Evolutionary conservation across 2,797 vertebrate species (phyloP).

Genomic region (Chaunax sp.): DNA sequence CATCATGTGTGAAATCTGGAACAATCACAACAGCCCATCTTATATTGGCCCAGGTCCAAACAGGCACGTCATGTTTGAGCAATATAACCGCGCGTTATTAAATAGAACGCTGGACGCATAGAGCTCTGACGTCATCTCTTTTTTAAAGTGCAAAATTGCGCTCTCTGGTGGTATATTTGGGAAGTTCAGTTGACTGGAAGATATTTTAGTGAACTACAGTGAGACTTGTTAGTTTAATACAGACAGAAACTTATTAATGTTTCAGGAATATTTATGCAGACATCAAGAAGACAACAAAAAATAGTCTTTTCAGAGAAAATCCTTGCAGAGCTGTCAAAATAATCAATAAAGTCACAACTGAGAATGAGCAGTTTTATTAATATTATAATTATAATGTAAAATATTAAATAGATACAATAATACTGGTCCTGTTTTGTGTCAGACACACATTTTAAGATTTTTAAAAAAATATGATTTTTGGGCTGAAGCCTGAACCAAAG

Average conservation of each 20-base stretch:
- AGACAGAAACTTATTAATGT: not conserved
- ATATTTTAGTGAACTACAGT: not conserved
- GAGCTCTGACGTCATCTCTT: not conserved
- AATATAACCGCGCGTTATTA: not conserved
- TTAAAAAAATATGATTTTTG: not conserved
- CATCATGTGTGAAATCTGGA: no score
- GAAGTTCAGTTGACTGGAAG: not conserved
- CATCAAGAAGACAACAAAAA: not conserved
- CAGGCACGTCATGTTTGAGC: no score
- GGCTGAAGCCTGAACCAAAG: not conserved
- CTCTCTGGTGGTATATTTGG: slow-evolving; percentile 36
- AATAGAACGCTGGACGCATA: not conserved
- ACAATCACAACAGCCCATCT: no score
- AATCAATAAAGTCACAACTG: not conserved
- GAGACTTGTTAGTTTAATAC: not conserved
- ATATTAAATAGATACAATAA: not conserved
- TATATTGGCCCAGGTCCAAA: no score
- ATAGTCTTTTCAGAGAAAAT: not conserved
- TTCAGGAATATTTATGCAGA: not conserved
- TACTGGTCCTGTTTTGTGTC: not conserved
- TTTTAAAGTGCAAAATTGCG: not conserved
- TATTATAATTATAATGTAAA: not conserved
- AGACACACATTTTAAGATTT: not conserved
- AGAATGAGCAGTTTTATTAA: not conserved
- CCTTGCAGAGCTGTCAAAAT: no score